Evolutionary conservation across 2,113 vertebrate species (phyloP).

Genomic region (Dissostichus mawsoni): DNA sequence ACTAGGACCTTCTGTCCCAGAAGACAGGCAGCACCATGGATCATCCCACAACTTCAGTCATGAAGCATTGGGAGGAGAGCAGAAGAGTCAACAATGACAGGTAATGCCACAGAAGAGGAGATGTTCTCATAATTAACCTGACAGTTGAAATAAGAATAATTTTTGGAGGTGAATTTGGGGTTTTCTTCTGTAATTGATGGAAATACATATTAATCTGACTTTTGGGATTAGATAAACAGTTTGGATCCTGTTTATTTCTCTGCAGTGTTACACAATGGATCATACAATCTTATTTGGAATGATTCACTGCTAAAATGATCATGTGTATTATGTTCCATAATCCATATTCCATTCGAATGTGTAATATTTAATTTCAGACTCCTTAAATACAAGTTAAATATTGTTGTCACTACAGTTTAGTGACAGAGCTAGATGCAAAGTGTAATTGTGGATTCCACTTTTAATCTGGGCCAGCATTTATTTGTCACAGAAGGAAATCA

Average conservation of each 20-base stretch:
- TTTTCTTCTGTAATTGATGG: too few species aligned
- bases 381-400: background rate
- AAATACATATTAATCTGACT: background rate
- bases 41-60: too few species aligned
- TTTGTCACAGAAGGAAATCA: background rate
- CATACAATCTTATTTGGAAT: background rate
- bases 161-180: too few species aligned
- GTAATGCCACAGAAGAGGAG: background rate
- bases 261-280: background rate
- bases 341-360: background rate
- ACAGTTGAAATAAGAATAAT: too few species aligned
- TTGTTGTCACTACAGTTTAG: background rate
- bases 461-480: background rate
- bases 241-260: background rate
- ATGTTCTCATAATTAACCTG: background rate
- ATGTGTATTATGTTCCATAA: background rate
- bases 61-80: too few species aligned
- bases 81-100: background rate
- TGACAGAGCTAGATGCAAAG: background rate
- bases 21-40: too few species aligned
- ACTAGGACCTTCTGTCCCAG: too few species aligned
- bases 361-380: background rate
- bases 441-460: background rate
- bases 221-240: background rate
- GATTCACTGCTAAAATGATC: background rate